A percentile compares a stretch with the other conserved stretches of the same genome.
Conservation (phyloP, 2,888 invertebrate genomes). For the Cantharis rufa region DNA sequence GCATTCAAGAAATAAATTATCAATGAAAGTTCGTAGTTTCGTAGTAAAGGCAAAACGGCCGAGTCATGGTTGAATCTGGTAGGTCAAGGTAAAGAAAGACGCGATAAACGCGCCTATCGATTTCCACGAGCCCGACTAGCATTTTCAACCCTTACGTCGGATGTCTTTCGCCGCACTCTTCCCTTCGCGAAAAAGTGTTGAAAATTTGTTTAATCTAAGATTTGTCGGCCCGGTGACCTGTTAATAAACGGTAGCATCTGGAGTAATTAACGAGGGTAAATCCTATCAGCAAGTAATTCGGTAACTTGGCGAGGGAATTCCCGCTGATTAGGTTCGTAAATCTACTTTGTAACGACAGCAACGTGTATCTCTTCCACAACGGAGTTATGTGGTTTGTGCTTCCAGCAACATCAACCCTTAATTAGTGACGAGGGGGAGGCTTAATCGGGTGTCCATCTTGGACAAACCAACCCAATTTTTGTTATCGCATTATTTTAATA, state of each 20-base stretch:
- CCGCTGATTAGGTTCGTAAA: slow-evolving; percentile 47
- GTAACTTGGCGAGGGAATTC: slow-evolving; percentile 45
- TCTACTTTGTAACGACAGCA: slow-evolving; percentile 45
- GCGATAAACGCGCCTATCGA: slow-evolving; percentile 46
- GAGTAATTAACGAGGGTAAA: slow-evolving; percentile 34
- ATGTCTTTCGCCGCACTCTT: background rate
- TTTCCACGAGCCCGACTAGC: slow-evolving; percentile 39
- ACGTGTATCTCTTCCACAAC: slow-evolving; percentile 49
- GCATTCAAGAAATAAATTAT: background rate
- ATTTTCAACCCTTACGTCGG: slow-evolving; percentile 29
- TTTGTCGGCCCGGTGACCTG: slow-evolving; percentile 20
- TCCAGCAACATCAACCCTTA: slow-evolving; percentile 41
- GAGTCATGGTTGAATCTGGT: slow-evolving; percentile 40
- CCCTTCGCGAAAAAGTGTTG: background rate
- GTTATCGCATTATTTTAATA: background rate
- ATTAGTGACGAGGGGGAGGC: slow-evolving; percentile 41
- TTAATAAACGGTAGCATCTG: slow-evolving; percentile 13
- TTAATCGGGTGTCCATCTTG: slow-evolving; percentile 29
- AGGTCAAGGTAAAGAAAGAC: slow-evolving; percentile 47
- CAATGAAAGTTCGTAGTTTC: slow-evolving; percentile 10
- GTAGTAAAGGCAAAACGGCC: slow-evolving; percentile 12
- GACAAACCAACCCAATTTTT: background rate
- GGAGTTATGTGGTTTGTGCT: slow-evolving; percentile 44
- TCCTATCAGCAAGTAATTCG: slow-evolving; percentile 35
- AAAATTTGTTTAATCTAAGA: background rate